Percentiles rank a stretch among this genome's conserved stretches.
Evolutionary conservation across 2,888 invertebrate species (phyloP).

Genomic region (Parapristionchus giblindavisi): DNA sequence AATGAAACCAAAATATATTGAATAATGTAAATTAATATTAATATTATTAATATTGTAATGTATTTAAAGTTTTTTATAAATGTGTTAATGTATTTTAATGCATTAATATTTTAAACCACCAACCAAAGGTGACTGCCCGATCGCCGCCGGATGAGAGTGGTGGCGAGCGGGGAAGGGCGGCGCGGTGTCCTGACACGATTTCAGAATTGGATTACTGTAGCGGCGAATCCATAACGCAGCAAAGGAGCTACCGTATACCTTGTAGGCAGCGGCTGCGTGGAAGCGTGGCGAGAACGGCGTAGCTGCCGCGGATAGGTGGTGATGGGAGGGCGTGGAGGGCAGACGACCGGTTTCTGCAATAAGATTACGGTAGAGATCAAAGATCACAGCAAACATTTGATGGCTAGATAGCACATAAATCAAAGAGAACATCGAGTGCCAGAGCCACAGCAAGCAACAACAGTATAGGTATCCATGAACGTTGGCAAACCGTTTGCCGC

Average conservation of each 20-base stretch:
- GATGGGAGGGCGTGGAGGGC: conserved; percentile 18
- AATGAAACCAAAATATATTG: too few relatives aligned
- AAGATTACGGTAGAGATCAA: too few relatives aligned
- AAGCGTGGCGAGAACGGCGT: conserved; percentile 31
- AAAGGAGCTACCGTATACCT: too few relatives aligned
- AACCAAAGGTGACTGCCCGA: neutral
- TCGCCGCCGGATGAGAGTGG: conserved; percentile 28
- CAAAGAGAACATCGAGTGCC: too few relatives aligned
- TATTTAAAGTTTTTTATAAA: neutral
- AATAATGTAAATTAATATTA: too few relatives aligned
- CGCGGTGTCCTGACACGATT: neutral
- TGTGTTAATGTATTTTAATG: neutral
- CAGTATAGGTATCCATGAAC: too few relatives aligned
- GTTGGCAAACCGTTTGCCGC: too few relatives aligned
- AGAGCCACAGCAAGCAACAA: too few relatives aligned
- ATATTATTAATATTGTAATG: neutral
- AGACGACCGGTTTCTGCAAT: neutral
- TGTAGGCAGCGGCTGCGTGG: conserved; percentile 29
- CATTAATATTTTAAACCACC: neutral
- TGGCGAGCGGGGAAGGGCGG: conserved; percentile 19
- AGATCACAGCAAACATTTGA: too few relatives aligned
- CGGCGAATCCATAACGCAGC: too few relatives aligned
- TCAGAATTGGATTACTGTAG: neutral
- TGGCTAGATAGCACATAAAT: too few relatives aligned
- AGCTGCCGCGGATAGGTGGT: conserved; percentile 6